Base-by-base conservation (phyloP, 1,140 invertebrate species). In the Papilio machaon region DNA sequence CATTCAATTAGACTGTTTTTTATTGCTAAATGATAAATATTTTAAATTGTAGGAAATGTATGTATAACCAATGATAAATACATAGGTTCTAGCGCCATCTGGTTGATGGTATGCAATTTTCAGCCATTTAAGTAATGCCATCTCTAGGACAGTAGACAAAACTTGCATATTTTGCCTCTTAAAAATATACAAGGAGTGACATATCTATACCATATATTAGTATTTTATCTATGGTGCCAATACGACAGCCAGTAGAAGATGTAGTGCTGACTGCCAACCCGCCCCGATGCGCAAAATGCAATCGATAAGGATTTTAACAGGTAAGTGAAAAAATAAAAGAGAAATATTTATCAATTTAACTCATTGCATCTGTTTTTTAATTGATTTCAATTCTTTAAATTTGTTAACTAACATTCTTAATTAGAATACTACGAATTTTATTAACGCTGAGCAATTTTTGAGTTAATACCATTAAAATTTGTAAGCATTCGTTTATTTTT, bases 281-380 rank as follows among this genome's bases (percentile, higher is more conserved):
- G 23, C 47, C 47, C 74, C 46, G 43, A 30, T 76, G 74, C 74
- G 46, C 43, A 30, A 76, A 76, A 23, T 76, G 9, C n/a, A 49
- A 76, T 30, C 46, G 47, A 49, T 46, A 76, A 54, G 74, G n/a
- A 76, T 52, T 30, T 30, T 9, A 30, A 11, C 49, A 76, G 47
- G 74, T 76, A 35, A 76, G 73, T 75, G 43, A 23, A 52, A 75
- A 60, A 67, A 67, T 67, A 35, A 67, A 35, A 35, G 30, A 70
- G 11, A 15, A 67, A 70, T 70, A 35, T 15, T 70, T 30, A 15
- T 6, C 30, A 30, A 64, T 70, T 19, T 19, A 70, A 11, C 17
- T 23, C n/a, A 19, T 70, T 70, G 13, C 13, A 35, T 70, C 11
- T 70, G 64, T 70, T 15, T 70, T 35, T 0, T 70, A 70, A 35